Percentiles rank a stretch among this genome's conserved stretches.
Evolutionary conservation across 1,140 invertebrate genomes (phyloP).

Genomic region (Drosophila repletoides): DNA sequence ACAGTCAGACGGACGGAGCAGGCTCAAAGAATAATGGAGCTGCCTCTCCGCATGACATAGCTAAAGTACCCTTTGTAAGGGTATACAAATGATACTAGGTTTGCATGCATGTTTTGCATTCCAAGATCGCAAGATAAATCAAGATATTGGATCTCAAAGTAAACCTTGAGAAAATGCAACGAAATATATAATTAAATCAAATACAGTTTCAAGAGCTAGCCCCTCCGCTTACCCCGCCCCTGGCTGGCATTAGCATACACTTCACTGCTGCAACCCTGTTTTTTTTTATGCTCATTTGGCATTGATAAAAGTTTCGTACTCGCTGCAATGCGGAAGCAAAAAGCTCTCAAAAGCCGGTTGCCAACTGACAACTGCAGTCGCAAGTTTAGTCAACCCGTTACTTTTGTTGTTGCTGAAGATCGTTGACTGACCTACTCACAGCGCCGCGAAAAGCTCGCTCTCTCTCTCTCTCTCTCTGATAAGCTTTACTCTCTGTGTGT

Average conservation of each 20-base stretch:
- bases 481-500: neutral
- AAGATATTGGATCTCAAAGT: neutral
- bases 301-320: slow-evolving; percentile 50
- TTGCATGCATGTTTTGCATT: no score
- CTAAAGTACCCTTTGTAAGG: no score
- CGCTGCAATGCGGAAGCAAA: slow-evolving; percentile 67
- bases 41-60: no score
- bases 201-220: neutral
- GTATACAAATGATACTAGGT: no score
- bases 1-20: no score
- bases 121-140: neutral
- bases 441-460: slow-evolving; percentile 14
- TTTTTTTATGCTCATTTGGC: slow-evolving; percentile 45
- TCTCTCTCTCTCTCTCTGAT: neutral
- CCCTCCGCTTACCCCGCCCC: neutral
- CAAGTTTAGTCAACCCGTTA: no score
- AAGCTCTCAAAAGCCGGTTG: slow-evolving; percentile 68
- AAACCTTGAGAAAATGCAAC: no score
- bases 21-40: no score
- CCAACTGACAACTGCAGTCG: slow-evolving; percentile 37
- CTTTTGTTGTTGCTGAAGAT: no score
- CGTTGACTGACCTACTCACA: slow-evolving; percentile 76
- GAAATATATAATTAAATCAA: no score
- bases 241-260: neutral
- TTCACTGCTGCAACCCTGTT: neutral